These are phyloP conservation scores for Sinhomidia bicolor DNA, from an alignment of 2,888 invertebrate species.

Conservation along the genomic window DNA sequence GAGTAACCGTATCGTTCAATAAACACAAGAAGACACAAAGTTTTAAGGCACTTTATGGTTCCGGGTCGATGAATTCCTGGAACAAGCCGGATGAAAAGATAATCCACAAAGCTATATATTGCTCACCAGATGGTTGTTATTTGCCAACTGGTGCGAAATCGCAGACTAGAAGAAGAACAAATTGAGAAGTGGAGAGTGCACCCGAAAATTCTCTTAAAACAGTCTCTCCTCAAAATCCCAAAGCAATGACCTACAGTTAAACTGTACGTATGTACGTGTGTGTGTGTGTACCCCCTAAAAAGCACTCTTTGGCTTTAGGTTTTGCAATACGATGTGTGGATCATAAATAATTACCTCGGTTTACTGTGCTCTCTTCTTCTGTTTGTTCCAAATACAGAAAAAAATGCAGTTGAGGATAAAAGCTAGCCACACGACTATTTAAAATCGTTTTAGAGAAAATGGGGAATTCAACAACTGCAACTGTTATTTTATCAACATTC, in stretches of 20 bases:
- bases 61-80: conserved; percentile 26
- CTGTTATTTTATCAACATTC: too few relatives aligned
- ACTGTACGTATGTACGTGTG: not conserved
- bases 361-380: too few relatives aligned
- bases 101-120: not conserved
- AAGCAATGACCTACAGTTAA: conserved; percentile 7
- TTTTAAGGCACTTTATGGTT: conserved; percentile 11
- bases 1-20: conserved; percentile 12
- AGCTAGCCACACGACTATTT: too few relatives aligned
- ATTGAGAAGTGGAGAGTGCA: not conserved
- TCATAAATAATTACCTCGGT: too few relatives aligned
- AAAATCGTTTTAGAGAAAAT: too few relatives aligned
- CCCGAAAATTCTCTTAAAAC: too few relatives aligned
- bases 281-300: too few relatives aligned
- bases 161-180: not conserved
- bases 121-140: conserved; percentile 15
- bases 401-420: too few relatives aligned
- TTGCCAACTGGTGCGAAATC: conserved; percentile 3
- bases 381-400: too few relatives aligned
- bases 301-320: too few relatives aligned
- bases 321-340: too few relatives aligned
- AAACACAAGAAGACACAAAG: not conserved
- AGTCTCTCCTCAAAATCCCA: conserved; percentile 2
- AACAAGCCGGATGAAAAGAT: not conserved
- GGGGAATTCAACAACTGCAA: too few relatives aligned